Evolutionary conservation across 2,797 vertebrate species (phyloP).

Genomic region (Eupleurogrammus muticus): DNA sequence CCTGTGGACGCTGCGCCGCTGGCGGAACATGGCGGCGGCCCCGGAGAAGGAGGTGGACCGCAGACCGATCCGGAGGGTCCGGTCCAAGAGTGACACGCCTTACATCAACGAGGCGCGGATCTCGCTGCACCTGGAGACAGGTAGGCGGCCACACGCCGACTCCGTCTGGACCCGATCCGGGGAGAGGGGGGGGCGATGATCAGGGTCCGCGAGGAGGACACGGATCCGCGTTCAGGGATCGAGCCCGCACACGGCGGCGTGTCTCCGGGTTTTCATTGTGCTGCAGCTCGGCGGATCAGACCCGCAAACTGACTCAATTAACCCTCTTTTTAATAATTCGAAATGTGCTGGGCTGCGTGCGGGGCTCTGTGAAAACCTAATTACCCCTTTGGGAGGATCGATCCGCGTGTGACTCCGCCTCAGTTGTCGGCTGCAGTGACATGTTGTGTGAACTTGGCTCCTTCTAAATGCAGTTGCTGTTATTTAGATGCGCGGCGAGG

Average conservation of each 20-base stretch:
- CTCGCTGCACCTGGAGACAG: slow-evolving; percentile 94
- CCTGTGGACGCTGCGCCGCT: slow-evolving; percentile 89
- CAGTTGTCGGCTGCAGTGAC: slow-evolving; percentile 42
- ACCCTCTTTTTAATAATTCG: slow-evolving; percentile 6
- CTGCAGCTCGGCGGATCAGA: slow-evolving; percentile 38
- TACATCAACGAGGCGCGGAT: slow-evolving; percentile 95
- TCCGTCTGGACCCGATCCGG: too few relatives aligned
- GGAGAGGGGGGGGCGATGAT: not conserved
- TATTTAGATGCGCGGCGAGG: slow-evolving; percentile 8
- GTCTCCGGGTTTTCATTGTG: slow-evolving; percentile 67
- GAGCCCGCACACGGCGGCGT: slow-evolving; percentile 53
- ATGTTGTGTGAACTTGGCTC: slow-evolving; percentile 51
- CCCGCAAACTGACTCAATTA: slow-evolving; percentile 47
- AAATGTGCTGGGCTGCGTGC: slow-evolving; percentile 8
- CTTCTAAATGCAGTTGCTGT: slow-evolving; percentile 46
- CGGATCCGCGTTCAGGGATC: slow-evolving; percentile 14
- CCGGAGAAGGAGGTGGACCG: slow-evolving; percentile 93
- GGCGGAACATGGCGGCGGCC: slow-evolving; percentile 90
- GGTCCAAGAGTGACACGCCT: slow-evolving; percentile 97
- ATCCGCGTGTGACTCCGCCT: slow-evolving; percentile 51
- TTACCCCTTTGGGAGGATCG: slow-evolving; percentile 21
- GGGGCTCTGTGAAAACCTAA: not conserved
- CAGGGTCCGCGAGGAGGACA: too few relatives aligned
- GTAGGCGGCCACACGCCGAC: slow-evolving; percentile 74
- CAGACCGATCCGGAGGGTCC: slow-evolving; percentile 93